A percentile compares a stretch with the other conserved stretches of the same genome.
These are phyloP conservation scores for Salmo trutta DNA, from an alignment of 2,797 vertebrate species.

Conservation along the genomic window DNA sequence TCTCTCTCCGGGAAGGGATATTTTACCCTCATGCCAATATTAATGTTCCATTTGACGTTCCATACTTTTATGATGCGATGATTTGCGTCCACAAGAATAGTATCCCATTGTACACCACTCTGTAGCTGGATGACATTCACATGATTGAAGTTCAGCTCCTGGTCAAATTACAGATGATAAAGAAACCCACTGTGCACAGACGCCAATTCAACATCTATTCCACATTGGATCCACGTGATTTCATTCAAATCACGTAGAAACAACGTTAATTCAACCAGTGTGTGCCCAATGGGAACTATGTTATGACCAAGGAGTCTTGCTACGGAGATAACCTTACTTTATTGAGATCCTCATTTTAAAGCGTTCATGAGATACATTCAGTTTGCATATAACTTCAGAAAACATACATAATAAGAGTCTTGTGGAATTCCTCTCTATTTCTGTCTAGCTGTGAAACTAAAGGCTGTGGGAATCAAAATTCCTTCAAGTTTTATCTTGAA, in stretches of 20 bases:
- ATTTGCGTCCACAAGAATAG: background rate
- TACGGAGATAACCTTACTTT: background rate
- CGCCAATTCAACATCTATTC: too few species aligned
- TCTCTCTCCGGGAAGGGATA: background rate
- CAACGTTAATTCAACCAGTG: too few species aligned
- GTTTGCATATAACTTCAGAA: background rate
- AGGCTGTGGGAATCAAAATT: conserved; percentile 75
- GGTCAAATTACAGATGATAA: background rate
- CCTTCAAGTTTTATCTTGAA: background rate
- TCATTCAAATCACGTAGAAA: too few species aligned
- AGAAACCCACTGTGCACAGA: background rate
- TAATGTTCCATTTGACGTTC: conserved; percentile 2
- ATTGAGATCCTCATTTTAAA: background rate
- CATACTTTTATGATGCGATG: background rate
- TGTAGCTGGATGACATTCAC: background rate
- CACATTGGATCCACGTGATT: too few species aligned
- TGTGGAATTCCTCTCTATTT: conserved; percentile 82
- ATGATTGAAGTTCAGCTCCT: background rate
- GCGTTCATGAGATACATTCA: background rate
- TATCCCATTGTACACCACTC: background rate
- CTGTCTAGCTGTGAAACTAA: conserved; percentile 71
- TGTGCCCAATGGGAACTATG: background rate
- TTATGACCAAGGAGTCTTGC: background rate
- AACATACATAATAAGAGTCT: conserved; percentile 51
- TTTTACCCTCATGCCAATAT: conserved; percentile 6